Conservation (phyloP, 2,888 invertebrate genomes). For the Acleris emargana region DNA sequence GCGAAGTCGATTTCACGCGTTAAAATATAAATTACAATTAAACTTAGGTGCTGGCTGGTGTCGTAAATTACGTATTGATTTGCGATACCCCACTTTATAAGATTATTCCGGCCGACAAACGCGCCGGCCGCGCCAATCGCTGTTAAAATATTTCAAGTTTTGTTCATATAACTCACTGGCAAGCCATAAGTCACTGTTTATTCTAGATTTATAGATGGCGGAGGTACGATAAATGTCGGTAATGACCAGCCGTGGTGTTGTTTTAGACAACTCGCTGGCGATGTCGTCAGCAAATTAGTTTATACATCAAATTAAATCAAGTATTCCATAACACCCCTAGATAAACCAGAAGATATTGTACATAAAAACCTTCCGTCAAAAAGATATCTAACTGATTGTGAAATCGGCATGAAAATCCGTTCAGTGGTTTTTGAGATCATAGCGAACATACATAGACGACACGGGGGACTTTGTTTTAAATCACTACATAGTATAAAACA, state of each 20-base stretch:
- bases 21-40: conserved; percentile 46
- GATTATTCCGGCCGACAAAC: conserved; percentile 38
- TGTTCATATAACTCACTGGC: conserved; percentile 44
- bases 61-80: conserved; percentile 45
- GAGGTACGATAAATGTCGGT: conserved; percentile 42
- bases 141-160: conserved; percentile 35
- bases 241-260: conserved; percentile 42
- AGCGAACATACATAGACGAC: too few relatives aligned
- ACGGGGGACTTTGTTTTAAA: too few relatives aligned
- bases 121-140: conserved; percentile 32
- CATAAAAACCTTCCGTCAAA: too few relatives aligned
- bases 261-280: too few relatives aligned
- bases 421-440: too few relatives aligned
- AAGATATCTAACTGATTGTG: too few relatives aligned
- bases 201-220: conserved; percentile 52
- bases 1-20: conserved; percentile 39
- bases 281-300: too few relatives aligned
- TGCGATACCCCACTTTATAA: conserved; percentile 41
- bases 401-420: too few relatives aligned
- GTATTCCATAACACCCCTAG: too few relatives aligned
- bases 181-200: conserved; percentile 50
- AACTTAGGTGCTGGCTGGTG: conserved; percentile 41
- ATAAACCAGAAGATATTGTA: too few relatives aligned
- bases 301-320: too few relatives aligned
- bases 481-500: too few relatives aligned